These are phyloP conservation scores for Drosophila ficusphila DNA, from an alignment of 1,140 invertebrate genomes.

Conservation along the genomic window DNA sequence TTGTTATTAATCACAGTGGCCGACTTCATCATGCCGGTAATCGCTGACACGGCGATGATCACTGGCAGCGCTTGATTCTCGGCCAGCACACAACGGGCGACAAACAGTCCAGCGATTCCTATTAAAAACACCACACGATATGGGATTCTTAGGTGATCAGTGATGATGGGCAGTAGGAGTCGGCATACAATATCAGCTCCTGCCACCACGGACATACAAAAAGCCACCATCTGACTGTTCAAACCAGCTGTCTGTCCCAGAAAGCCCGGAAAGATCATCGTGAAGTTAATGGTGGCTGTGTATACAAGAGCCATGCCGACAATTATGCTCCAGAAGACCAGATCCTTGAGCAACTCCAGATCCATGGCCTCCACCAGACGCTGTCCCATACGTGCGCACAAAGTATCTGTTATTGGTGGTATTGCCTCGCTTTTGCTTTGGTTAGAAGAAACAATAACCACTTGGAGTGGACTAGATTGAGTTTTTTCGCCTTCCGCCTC, in stretches of 20 bases:
- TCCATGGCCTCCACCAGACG: slow-evolving; percentile 84
- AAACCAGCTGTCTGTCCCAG: slow-evolving; percentile 86
- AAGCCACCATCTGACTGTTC: slow-evolving; percentile 86
- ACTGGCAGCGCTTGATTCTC: slow-evolving; percentile 42
- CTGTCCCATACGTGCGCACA: slow-evolving; percentile 52
- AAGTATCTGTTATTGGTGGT: not conserved
- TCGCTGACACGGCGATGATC: slow-evolving; percentile 64
- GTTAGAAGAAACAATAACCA: slow-evolving; percentile 27
- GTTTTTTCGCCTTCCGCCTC: slow-evolving; percentile 48
- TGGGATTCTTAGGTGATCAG: slow-evolving; percentile 87
- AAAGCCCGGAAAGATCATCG: slow-evolving; percentile 89
- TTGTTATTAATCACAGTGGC: slow-evolving; percentile 89
- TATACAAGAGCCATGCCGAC: slow-evolving; percentile 88
- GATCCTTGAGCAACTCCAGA: slow-evolving; percentile 87
- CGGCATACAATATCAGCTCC: slow-evolving; percentile 88
- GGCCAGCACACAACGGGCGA: slow-evolving; percentile 64
- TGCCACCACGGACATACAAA: slow-evolving; percentile 88
- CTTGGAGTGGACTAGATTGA: slow-evolving; percentile 30
- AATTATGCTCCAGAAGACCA: slow-evolving; percentile 87
- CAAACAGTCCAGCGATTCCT: slow-evolving; percentile 79
- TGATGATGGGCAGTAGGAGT: slow-evolving; percentile 87
- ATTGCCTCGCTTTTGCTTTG: slow-evolving; percentile 2
- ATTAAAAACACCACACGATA: slow-evolving; percentile 86
- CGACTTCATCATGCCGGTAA: slow-evolving; percentile 78
- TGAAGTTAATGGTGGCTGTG: slow-evolving; percentile 89